phyloP scores from a whole-genome alignment of 2,797 vertebrate species.

The Monodelphis domestica region DNA sequence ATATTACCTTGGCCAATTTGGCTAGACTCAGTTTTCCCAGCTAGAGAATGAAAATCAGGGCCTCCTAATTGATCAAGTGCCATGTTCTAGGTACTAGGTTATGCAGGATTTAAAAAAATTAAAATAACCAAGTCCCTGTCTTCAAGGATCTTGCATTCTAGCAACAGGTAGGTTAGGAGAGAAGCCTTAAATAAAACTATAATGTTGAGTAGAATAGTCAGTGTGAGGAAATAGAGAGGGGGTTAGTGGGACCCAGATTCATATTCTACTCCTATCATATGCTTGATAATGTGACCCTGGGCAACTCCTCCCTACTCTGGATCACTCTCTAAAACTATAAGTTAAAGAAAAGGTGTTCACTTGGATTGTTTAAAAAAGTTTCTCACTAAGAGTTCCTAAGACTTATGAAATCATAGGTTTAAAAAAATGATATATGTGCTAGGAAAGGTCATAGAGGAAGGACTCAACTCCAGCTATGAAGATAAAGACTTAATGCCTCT shows the following conservation, averaged over 20 bases:
- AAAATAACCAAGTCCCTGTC: neutral
- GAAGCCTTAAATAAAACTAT: neutral
- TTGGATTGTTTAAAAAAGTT: neutral
- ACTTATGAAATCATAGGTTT: neutral
- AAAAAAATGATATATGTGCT: neutral
- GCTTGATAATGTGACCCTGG: neutral
- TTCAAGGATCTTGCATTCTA: neutral
- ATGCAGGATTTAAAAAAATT: neutral
- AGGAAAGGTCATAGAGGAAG: neutral
- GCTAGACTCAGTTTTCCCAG: neutral
- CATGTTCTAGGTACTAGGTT: neutral
- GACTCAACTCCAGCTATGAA: neutral
- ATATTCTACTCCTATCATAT: neutral
- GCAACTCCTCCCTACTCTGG: neutral
- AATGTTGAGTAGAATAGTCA: neutral
- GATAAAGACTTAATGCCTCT: neutral
- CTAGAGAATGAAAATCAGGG: neutral
- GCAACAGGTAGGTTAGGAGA: neutral
- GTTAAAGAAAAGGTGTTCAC: neutral
- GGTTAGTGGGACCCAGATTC: neutral
- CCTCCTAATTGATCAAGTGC: neutral
- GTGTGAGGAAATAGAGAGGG: neutral
- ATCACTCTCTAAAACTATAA: neutral
- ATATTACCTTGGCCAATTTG: neutral
- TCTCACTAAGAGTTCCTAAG: neutral